phyloP scores from a whole-genome alignment of 2,888 invertebrate species.

The Latheticus oryzae region DNA sequence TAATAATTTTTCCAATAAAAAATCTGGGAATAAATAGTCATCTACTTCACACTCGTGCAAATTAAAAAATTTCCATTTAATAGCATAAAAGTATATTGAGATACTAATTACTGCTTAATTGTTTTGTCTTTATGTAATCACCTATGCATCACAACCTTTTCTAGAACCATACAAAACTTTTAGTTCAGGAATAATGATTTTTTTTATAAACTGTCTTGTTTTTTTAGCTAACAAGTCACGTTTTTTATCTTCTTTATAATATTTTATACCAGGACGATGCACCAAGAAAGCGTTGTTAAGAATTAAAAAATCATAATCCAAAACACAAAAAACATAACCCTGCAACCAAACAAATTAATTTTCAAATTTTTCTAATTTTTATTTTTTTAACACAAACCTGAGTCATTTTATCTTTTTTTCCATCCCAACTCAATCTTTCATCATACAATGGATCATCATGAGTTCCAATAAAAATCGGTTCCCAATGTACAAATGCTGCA shows the following conservation, averaged over 20 bases:
- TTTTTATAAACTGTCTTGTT: neutral
- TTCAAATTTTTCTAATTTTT: no score
- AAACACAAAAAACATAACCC: constrained; percentile 47
- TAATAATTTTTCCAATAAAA: no score
- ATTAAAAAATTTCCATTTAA: no score
- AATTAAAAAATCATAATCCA: constrained; percentile 52
- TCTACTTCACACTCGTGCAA: no score
- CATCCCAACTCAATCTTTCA: constrained; percentile 93
- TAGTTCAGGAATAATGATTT: neutral
- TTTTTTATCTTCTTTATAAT: constrained; percentile 50
- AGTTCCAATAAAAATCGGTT: constrained; percentile 93
- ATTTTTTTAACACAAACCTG: no score
- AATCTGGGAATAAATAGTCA: no score
- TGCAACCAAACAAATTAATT: no score
- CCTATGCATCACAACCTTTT: neutral
- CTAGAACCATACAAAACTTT: neutral
- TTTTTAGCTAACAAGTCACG: constrained; percentile 7
- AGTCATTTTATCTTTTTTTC: constrained; percentile 95
- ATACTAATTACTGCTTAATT: no score
- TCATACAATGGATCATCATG: constrained; percentile 90
- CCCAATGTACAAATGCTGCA: constrained; percentile 87
- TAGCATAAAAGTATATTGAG: no score
- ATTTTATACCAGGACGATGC: constrained; percentile 54
- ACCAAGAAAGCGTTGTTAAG: constrained; percentile 54
- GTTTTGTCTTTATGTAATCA: no score